Evolutionary conservation across 2,113 vertebrate genomes (phyloP), one percentile per base, ranked within the genome.

Genomic region (Psilopogon haemacephalus): DNA sequence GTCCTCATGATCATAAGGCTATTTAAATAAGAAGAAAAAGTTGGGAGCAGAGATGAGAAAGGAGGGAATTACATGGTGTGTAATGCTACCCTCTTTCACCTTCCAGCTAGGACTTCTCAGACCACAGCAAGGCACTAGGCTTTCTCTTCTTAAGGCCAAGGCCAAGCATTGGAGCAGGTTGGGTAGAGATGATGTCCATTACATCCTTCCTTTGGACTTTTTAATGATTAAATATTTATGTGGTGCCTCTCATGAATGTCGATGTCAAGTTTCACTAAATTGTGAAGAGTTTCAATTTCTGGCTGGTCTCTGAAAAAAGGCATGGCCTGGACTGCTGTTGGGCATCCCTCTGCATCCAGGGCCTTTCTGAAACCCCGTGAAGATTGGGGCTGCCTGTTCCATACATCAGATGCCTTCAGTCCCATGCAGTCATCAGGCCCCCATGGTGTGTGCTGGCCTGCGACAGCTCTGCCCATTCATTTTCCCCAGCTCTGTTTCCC

Each of bases 1-100:
- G 75, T 86, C 64, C 32, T 3, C 59, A 40, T 68, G 84, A 91
- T 89, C 85, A 85, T 28, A 67, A 70, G 60, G 52, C 83, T 95
- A 55, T 91, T 96, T 93, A 94, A 93, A 64, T 42, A 26, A 64
- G 67, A 80, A 71, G 46, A 60, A 83, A 59, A 93, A 65, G 6
- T 48, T 64, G 11, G 24, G 42, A 15, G 19, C 27, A 91, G 33
- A 81, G 69, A 81, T 75, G 62, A 80, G 59, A 76, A 55, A 17
- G 63, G 71, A 84, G 12, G 44, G 67, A 82, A 69, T 72, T 52
- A 20, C 0, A 5, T 37, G 32, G 44, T 44, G 78, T 85, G 50
- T 37, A 21, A 40, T 4, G 46, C 54, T 50, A 46, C 35, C 44
- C 8, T 46, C 12, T 76, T 70, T 76, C 35, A 83, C 38, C 69